Evolutionary conservation across 2,888 invertebrate species (phyloP).

Genomic region (Camptogramma bilineatum): DNA sequence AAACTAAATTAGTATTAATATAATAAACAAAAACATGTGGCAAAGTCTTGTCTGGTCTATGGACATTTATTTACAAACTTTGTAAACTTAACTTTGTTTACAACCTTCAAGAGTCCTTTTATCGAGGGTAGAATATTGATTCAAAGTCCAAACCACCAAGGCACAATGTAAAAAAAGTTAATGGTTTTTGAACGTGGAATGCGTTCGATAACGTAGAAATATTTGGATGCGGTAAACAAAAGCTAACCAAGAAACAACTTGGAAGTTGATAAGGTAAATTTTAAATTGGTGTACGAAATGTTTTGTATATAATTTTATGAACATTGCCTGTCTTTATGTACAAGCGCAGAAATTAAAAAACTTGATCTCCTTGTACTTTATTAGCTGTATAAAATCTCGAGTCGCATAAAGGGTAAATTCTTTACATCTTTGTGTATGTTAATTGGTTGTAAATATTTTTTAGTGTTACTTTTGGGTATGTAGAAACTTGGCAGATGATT

Average conservation of each 20-base stretch:
- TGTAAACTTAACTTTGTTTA: not conserved
- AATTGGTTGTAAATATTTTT: conserved; percentile 29
- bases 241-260: not conserved
- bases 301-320: not conserved
- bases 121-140: not conserved
- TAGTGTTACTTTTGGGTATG: conserved; percentile 22
- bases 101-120: not conserved
- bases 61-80: not conserved
- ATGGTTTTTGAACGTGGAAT: conserved; percentile 13
- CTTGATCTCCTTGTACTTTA: conserved; percentile 24
- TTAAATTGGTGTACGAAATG: not conserved
- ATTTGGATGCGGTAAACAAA: conserved; percentile 2
- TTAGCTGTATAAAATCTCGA: conserved; percentile 13
- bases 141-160: conserved; percentile 1
- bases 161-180: conserved; percentile 3
- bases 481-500: conserved; percentile 2
- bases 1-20: not conserved
- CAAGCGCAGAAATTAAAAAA: conserved; percentile 10
- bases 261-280: not conserved
- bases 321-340: not conserved
- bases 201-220: conserved; percentile 7
- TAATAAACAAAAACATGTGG: not conserved
- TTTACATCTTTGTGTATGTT: conserved; percentile 19
- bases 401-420: conserved; percentile 28
- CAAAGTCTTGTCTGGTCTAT: not conserved